These are phyloP conservation scores for Phasia obesa DNA, from an alignment of 2,888 invertebrate genomes.

Conservation along the genomic window DNA sequence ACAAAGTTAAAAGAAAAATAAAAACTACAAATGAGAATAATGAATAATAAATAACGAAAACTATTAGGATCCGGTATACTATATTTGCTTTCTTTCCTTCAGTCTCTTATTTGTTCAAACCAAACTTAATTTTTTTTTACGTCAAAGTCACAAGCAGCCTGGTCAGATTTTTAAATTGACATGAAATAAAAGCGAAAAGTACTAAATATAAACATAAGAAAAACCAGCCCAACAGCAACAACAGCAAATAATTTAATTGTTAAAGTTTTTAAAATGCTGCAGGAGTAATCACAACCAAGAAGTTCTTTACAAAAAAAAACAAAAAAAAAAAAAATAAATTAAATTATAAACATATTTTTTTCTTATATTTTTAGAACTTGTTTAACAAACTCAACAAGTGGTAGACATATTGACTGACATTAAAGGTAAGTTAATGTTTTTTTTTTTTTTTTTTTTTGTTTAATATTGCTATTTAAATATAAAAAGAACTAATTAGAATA, in stretches of 20 bases:
- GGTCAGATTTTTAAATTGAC: not conserved
- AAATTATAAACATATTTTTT: too few species aligned
- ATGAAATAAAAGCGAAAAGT: slow-evolving; percentile 21
- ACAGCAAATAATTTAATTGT: slow-evolving; percentile 12
- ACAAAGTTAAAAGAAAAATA: not conserved
- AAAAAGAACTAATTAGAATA: too few species aligned
- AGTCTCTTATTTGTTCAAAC: slow-evolving; percentile 23
- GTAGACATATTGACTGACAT: not conserved
- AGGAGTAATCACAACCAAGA: too few species aligned
- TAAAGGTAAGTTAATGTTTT: slow-evolving; percentile 6
- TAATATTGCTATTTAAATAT: not conserved
- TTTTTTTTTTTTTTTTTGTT: not conserved
- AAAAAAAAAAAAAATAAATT: not conserved
- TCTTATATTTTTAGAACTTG: not conserved
- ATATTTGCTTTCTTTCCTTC: not conserved
- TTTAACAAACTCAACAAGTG: slow-evolving; percentile 12
- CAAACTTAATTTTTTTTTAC: slow-evolving; percentile 25
- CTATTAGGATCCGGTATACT: slow-evolving; percentile 18
- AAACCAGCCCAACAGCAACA: not conserved
- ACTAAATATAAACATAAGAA: slow-evolving; percentile 12
- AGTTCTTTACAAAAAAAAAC: not conserved
- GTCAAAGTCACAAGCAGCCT: slow-evolving; percentile 51
- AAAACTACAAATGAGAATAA: slow-evolving; percentile 36
- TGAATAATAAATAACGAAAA: slow-evolving; percentile 49
- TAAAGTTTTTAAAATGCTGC: slow-evolving; percentile 34